A percentile compares a stretch with the other conserved stretches of the same genome.
Conservation (phyloP, 2,113 vertebrate species). For the Thamnophis sirtalis region DNA sequence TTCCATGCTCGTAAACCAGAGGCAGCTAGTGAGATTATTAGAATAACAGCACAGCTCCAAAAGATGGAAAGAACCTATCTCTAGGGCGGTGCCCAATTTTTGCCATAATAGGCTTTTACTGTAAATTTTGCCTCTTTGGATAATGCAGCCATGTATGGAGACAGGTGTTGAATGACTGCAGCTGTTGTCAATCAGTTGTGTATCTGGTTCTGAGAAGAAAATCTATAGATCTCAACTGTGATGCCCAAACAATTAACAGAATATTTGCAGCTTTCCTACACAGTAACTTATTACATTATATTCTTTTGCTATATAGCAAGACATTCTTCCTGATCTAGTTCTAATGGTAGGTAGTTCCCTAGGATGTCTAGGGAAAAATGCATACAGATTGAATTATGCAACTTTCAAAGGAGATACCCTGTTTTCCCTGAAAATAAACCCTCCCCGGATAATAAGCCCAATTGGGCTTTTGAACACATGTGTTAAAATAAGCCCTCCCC, state of each 20-base stretch:
- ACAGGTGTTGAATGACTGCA: background rate
- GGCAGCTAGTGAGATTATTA: background rate
- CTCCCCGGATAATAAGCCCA: too few relatives aligned
- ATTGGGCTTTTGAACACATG: too few relatives aligned
- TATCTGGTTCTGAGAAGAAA: background rate
- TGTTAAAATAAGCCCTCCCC: too few relatives aligned
- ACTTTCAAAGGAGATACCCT: background rate
- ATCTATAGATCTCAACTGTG: background rate
- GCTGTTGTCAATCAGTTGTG: background rate
- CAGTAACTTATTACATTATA: background rate
- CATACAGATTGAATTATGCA: background rate
- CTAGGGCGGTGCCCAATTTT: background rate
- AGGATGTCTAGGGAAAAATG: background rate
- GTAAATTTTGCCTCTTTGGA: background rate
- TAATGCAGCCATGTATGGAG: background rate
- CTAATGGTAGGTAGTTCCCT: too few relatives aligned
- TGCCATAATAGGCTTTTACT: background rate
- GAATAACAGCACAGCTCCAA: background rate
- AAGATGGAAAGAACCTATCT: background rate
- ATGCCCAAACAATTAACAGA: background rate
- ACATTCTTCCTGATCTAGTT: background rate
- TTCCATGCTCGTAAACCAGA: accelerated
- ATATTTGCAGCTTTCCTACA: background rate
- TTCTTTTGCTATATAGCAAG: background rate
- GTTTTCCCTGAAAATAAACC: too few relatives aligned